phyloP scores from a whole-genome alignment of 2,888 invertebrate genomes.

The Sinhomidia bicolor region DNA sequence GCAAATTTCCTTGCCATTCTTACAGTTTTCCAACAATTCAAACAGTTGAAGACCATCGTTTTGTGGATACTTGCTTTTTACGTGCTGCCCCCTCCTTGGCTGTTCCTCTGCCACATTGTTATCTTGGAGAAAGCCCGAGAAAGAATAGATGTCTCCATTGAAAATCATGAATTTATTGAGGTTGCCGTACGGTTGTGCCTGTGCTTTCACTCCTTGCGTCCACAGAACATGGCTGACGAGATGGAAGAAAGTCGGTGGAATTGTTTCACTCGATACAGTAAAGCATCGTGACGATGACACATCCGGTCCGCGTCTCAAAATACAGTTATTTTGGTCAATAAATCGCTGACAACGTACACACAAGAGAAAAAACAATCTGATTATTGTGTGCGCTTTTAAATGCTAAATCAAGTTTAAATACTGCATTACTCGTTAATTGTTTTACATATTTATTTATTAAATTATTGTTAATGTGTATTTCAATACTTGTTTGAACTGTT shows the following conservation, averaged over 20 bases:
- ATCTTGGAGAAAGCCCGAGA: conserved; percentile 80
- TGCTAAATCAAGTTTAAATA: no score
- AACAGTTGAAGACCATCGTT: conserved; percentile 74
- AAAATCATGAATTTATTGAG: conserved; percentile 88
- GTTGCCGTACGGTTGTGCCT: conserved; percentile 87
- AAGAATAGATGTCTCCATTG: conserved; percentile 93
- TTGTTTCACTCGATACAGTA: neutral
- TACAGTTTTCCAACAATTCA: conserved; percentile 53
- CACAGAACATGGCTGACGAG: conserved; percentile 86
- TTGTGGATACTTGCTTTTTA: neutral
- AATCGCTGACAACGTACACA: no score
- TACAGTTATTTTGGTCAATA: conserved; percentile 40
- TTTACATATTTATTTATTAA: no score
- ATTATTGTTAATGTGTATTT: no score
- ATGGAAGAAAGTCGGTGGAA: conserved; percentile 39
- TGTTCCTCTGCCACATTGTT: no score
- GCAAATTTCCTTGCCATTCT: conserved; percentile 80
- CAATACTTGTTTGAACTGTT: neutral
- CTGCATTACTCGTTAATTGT: no score
- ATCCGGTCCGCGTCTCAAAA: conserved; percentile 74
- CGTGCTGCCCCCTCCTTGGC: no score
- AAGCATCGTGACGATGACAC: conserved; percentile 7
- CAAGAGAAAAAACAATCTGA: no score
- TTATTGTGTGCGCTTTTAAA: no score
- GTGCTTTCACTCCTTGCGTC: conserved; percentile 87